phyloP scores from a whole-genome alignment of 2,797 vertebrate genomes.

The Picus viridis region DNA sequence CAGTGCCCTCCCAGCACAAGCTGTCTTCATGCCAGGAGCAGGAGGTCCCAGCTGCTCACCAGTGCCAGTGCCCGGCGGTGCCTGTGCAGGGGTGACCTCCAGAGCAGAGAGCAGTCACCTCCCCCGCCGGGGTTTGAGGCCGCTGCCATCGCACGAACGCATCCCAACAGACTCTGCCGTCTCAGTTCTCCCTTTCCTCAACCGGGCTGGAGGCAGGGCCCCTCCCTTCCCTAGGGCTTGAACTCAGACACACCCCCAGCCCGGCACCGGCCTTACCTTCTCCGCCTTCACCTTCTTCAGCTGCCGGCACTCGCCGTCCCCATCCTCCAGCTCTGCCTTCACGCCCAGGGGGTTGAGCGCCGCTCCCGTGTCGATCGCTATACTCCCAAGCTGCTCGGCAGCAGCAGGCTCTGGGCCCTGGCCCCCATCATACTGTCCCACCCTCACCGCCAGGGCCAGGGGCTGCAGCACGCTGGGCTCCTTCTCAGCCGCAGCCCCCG shows the following conservation, averaged over 20 bases:
- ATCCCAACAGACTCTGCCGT: too few relatives aligned
- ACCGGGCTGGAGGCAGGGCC: too few relatives aligned
- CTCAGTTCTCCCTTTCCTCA: too few relatives aligned
- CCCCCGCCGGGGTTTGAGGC: too few relatives aligned
- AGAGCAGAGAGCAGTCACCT: too few relatives aligned
- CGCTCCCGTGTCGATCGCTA: conserved; percentile 94
- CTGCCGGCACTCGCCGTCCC: conserved; percentile 91
- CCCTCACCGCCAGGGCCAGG: conserved; percentile 87
- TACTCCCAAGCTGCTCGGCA: conserved; percentile 95
- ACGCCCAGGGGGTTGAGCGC: conserved; percentile 91
- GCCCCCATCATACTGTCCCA: conserved; percentile 87
- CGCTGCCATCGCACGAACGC: too few relatives aligned
- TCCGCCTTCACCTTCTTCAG: conserved; percentile 97
- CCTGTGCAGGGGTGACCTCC: too few relatives aligned
- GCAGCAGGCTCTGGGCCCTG: conserved; percentile 87
- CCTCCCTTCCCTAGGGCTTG: too few relatives aligned
- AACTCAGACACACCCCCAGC: too few relatives aligned
- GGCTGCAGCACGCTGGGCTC: conserved; percentile 88
- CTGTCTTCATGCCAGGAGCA: fast-evolving
- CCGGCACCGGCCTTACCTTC: conserved; percentile 86
- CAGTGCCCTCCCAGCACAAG: fast-evolving
- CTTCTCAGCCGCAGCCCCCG: conserved; percentile 86
- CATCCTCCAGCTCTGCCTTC: conserved; percentile 94
- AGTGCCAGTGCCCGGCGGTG: fast-evolving
- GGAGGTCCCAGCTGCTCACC: not conserved